Conservation (phyloP, 1,140 invertebrate species). For the Drosophila ambigua region DNA sequence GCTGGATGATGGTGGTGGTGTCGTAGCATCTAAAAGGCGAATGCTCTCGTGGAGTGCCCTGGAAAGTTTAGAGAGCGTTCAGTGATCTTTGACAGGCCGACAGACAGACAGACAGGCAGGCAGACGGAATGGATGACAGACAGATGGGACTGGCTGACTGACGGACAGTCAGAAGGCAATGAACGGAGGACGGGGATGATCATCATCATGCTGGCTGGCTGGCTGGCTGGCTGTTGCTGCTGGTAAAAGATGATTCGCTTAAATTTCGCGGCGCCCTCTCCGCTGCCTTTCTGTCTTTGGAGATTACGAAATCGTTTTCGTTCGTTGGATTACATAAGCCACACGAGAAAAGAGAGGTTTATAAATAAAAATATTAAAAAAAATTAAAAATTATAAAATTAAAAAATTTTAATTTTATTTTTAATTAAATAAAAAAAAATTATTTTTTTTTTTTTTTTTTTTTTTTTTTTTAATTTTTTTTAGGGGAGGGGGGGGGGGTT, state of each 20-base stretch:
- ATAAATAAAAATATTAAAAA: too few species aligned
- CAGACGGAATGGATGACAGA: conserved; percentile 9
- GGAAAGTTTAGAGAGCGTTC: conserved; percentile 50
- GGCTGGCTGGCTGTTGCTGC: background rate
- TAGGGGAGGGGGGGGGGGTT: too few species aligned
- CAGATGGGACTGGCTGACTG: background rate
- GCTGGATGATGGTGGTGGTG: conserved; percentile 7
- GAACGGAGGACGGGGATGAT: conserved; percentile 40
- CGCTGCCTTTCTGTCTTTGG: conserved; percentile 13
- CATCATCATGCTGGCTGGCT: conserved; percentile 21
- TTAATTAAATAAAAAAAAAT: too few species aligned
- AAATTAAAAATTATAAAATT: too few species aligned
- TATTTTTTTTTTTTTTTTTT: too few species aligned
- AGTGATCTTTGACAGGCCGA: conserved; percentile 67
- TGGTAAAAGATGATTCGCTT: conserved; percentile 52
- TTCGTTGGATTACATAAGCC: conserved; percentile 38
- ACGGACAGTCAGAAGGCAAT: conserved; percentile 54
- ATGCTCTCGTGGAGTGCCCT: conserved; percentile 38
- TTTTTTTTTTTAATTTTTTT: too few species aligned
- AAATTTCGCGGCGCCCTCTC: conserved; percentile 34
- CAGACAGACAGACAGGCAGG: conserved; percentile 16
- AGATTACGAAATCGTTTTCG: conserved; percentile 54
- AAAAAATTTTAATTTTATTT: too few species aligned
- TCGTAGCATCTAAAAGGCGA: conserved; percentile 52
- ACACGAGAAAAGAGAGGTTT: too few species aligned